Conservation (phyloP, 2,113 vertebrate genomes). For the Hypocryptadius cinnamomeus region DNA sequence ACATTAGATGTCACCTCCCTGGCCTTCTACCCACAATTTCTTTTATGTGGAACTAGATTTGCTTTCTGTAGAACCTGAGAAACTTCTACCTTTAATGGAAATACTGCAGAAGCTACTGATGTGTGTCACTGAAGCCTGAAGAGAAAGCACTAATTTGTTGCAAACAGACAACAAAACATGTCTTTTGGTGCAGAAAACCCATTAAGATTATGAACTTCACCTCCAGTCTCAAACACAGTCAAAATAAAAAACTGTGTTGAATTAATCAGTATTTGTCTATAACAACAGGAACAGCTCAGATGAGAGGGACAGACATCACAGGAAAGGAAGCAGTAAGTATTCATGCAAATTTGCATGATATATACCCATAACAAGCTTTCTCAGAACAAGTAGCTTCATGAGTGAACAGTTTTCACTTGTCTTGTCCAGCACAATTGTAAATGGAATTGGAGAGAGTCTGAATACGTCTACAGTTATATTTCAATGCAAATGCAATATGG, state of each 20-base stretch:
- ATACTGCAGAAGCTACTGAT: not conserved
- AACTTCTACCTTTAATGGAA: not conserved
- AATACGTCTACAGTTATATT: not conserved
- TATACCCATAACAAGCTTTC: not conserved
- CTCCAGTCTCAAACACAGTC: not conserved
- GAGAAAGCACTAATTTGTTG: not conserved
- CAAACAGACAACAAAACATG: not conserved
- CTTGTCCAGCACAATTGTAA: not conserved
- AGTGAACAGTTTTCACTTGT: not conserved
- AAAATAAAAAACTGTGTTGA: not conserved
- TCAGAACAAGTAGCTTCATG: not conserved
- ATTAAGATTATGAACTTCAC: not conserved
- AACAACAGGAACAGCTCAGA: not conserved
- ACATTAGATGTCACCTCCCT: not conserved
- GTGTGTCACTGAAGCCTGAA: not conserved
- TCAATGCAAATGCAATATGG: not conserved
- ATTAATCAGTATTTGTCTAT: not conserved
- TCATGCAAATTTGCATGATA: not conserved
- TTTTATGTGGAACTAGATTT: not conserved
- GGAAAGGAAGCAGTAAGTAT: not conserved
- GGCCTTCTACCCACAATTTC: not conserved
- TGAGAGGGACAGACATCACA: not conserved
- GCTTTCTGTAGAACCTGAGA: not conserved
- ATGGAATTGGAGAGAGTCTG: not conserved
- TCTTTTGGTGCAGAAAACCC: not conserved